phyloP scores from a whole-genome alignment of 2,888 invertebrate species.

The Palloptera scutellata region DNA sequence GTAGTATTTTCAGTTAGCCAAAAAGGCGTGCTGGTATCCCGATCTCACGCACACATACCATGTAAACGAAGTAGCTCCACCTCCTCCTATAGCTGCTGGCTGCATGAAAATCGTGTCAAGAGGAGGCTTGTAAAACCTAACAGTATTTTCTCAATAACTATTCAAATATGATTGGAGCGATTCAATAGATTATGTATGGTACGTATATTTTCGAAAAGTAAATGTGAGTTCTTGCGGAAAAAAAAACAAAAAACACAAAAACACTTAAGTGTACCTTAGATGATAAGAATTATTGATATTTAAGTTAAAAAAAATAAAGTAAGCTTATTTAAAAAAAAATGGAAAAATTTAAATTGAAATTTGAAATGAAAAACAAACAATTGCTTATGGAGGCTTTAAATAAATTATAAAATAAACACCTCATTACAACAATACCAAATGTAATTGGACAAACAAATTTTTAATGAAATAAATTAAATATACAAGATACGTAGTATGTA shows the following conservation, averaged over 20 bases:
- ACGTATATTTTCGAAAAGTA: too few relatives aligned
- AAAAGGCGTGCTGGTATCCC: slow-evolving; percentile 47
- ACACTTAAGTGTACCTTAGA: slow-evolving; percentile 19
- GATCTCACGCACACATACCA: slow-evolving; percentile 58
- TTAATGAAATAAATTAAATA: not conserved
- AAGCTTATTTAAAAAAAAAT: slow-evolving; percentile 1
- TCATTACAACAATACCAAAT: not conserved
- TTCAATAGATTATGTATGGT: too few relatives aligned
- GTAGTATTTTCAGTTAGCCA: slow-evolving; percentile 63
- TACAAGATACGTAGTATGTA: too few relatives aligned
- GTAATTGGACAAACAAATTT: too few relatives aligned
- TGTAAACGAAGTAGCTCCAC: slow-evolving; percentile 45
- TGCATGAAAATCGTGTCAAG: not conserved
- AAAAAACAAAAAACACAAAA: not conserved
- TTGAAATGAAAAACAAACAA: not conserved
- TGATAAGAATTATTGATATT: slow-evolving; percentile 29
- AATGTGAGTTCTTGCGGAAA: not conserved
- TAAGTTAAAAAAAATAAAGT: not conserved
- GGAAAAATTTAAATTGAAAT: slow-evolving; percentile 10
- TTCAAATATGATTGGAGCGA: not conserved
- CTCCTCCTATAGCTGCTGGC: not conserved
- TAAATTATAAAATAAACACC: not conserved
- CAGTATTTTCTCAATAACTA: not conserved
- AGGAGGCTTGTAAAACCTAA: not conserved
- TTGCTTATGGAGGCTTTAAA: not conserved